Conservation (phyloP, 1,140 invertebrate species). For the Branchinecta lindahli region DNA sequence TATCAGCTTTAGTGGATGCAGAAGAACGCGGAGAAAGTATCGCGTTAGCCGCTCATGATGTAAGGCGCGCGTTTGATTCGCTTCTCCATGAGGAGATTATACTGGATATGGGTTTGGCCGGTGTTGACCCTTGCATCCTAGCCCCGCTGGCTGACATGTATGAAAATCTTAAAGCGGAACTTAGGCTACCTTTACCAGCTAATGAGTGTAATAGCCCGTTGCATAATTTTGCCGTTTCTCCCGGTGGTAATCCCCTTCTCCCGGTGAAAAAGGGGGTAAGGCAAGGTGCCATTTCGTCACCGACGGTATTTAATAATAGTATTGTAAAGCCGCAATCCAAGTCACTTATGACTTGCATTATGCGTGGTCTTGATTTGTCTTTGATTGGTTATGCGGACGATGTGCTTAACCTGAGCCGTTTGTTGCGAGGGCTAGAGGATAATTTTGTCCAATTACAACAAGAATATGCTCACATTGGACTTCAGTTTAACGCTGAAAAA, state of each 20-base stretch:
- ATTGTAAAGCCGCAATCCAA: conserved; percentile 8
- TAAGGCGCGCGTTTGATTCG: not conserved
- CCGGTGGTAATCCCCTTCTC: not conserved
- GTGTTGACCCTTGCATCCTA: conserved; percentile 3
- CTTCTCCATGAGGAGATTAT: conserved; percentile 1
- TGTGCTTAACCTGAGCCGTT: too few species aligned
- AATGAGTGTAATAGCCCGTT: conserved; percentile 1
- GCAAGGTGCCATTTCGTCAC: not conserved
- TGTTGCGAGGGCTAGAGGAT: too few species aligned
- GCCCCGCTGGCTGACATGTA: not conserved
- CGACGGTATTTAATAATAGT: conserved; percentile 4
- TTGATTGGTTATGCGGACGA: too few species aligned
- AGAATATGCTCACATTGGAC: too few species aligned
- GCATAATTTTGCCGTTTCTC: conserved; percentile 8
- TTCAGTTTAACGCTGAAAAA: too few species aligned
- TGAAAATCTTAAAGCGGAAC: not conserved
- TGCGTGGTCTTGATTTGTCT: too few species aligned
- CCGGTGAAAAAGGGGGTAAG: conserved; percentile 7
- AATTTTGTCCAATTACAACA: too few species aligned
- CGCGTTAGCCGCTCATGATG: not conserved
- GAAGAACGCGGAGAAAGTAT: not conserved
- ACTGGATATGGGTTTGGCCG: conserved; percentile 3
- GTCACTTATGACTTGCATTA: too few species aligned
- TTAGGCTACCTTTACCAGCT: not conserved
- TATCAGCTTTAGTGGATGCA: not conserved